A percentile compares a stretch with the other conserved stretches of the same genome.
Evolutionary conservation across 64 coral and sea anemone genomes (phyloP).

Genomic region (Stichodactyla mertensii): DNA sequence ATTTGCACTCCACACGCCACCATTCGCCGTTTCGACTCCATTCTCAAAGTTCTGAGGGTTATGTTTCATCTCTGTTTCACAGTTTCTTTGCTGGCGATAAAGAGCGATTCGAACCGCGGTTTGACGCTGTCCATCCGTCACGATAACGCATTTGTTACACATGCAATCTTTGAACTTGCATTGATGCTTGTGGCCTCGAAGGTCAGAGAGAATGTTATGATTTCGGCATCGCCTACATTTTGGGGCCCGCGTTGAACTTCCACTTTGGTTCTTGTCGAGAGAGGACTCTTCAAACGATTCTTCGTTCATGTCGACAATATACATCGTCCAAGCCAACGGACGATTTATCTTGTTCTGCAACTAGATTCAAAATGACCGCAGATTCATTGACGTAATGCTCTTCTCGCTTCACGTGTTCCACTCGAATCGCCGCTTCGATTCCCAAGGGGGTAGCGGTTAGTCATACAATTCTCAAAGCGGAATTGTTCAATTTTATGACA

Average conservation of each 20-base stretch:
- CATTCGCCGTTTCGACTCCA: not conserved
- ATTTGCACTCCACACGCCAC: slow-evolving; percentile 1
- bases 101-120: slow-evolving; percentile 89
- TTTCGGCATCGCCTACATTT: slow-evolving; percentile 92
- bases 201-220: slow-evolving; percentile 87
- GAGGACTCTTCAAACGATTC: slow-evolving; percentile 35
- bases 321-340: not conserved
- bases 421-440: not conserved
- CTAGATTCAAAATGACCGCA: not conserved
- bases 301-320: slow-evolving; percentile 39
- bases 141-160: slow-evolving; percentile 80
- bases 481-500: not conserved
- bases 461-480: not conserved
- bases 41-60: slow-evolving; percentile 11
- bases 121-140: slow-evolving; percentile 74
- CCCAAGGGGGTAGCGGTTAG: not conserved
- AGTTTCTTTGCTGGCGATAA: slow-evolving; percentile 76
- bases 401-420: not conserved
- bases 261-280: slow-evolving; percentile 39
- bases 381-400: not conserved
- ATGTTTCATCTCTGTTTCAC: slow-evolving; percentile 74
- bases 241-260: slow-evolving; percentile 54
- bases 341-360: not conserved
- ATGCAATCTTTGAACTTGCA: slow-evolving; percentile 85
- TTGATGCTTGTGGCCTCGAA: slow-evolving; percentile 92